Evolutionary conservation across 2,888 invertebrate genomes (phyloP), one percentile per base, ranked within the genome.

Genomic region (Trypoxylon attenuatum): DNA sequence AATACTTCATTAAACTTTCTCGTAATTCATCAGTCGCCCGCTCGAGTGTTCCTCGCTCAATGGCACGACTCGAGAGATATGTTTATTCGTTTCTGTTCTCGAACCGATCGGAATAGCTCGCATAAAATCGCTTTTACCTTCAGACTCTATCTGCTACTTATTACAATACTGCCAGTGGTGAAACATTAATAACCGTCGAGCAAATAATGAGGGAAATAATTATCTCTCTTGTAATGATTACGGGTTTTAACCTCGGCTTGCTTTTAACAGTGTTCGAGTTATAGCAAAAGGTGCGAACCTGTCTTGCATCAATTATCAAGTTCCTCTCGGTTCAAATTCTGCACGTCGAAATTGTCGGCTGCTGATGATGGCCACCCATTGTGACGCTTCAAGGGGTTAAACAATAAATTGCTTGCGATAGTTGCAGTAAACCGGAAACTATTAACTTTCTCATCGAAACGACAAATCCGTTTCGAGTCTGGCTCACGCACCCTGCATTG

Each of bases 381-480:
- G 50, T 54, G 52, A 61, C 55, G 43, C 55, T 45, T 51, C 53
- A 51, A 53, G 54, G 61, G 55, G 59, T 61, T 52, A 50, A 59
- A 68, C 68, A 59, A 70, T 73, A 73, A 73, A 75, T 76, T 76
- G 67, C 57, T 15, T 18, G 33, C 38, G 49, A 54, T 49, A 46
- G 33, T 52, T 27, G 55, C 49, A 47, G 69, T 71, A 69, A 71
- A 71, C 69, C 59, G 47, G n/a, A n/a, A 29, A 58, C 68, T 65
- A 66, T 77, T 74, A 76, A 71, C 65, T 58, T 67, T 55, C 49
- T 19, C 64, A 63, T 71, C 49, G 51, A 68, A 71, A 66, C 69
- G 68, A 72, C 67, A 70, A 72, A 72, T 75, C 72, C 75, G 63
- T 70, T 75, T 68, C 60, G 60, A 52, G 58, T 51, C 50, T 49